These are phyloP conservation scores for Syrphus vitripennis DNA, from an alignment of 2,888 invertebrate genomes.

Conservation along the genomic window DNA sequence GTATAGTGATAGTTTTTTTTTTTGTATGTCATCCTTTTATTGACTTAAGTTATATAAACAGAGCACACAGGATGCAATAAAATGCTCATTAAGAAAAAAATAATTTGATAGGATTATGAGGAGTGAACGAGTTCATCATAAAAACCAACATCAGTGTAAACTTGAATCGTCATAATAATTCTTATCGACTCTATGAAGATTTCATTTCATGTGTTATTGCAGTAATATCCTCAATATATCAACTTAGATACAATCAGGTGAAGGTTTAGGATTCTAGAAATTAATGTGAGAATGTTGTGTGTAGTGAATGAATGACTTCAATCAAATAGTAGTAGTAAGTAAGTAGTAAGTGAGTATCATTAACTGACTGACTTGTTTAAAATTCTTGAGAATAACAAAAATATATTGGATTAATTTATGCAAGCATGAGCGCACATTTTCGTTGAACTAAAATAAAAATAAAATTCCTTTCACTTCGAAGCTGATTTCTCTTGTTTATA, in stretches of 20 bases:
- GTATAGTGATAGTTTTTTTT: slow-evolving; percentile 10
- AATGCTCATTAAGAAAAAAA: slow-evolving; percentile 46
- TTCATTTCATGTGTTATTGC: slow-evolving; percentile 28
- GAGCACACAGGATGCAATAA: slow-evolving; percentile 48
- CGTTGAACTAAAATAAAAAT: neutral
- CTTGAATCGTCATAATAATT: neutral
- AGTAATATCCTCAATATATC: slow-evolving; percentile 59
- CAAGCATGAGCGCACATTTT: too few species aligned
- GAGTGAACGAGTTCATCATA: slow-evolving; percentile 32
- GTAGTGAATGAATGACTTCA: neutral
- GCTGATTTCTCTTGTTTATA: neutral
- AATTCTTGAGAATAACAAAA: neutral
- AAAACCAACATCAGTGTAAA: slow-evolving; percentile 29
- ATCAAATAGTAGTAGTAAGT: too few species aligned
- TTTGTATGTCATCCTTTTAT: slow-evolving; percentile 12
- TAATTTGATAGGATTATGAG: slow-evolving; percentile 54
- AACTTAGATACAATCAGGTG: neutral
- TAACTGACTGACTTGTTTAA: neutral
- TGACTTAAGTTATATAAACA: slow-evolving; percentile 34
- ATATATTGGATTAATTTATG: neutral
- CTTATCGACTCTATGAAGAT: neutral
- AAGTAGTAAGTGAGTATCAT: slow-evolving; percentile 20
- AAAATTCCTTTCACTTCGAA: neutral
- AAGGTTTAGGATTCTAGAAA: neutral
- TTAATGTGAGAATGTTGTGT: neutral